Evolutionary conservation across 2,113 vertebrate species (phyloP), one percentile per base, ranked within the genome.

Genomic region (Jaculus jaculus): DNA sequence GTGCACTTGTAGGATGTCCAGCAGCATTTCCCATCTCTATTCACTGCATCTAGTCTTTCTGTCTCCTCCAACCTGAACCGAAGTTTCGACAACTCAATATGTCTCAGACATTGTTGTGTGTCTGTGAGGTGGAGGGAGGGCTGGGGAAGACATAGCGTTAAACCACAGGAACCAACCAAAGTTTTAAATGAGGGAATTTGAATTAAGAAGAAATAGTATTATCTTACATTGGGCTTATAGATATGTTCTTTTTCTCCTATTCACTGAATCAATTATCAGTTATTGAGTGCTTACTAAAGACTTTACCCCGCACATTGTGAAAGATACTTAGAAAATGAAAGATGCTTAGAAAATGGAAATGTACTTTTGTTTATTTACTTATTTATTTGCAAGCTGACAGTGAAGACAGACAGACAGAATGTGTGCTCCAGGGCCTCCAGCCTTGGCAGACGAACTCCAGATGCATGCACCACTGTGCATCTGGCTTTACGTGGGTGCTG

Each of bases 141-240:
- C 8, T 12, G 87, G 5, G 15, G 58, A 24, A 30, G 93, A 80
- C 47, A 5, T 47, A 34, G 47, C 26, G 69, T 18, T 28, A 18
- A 7, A 16, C 21, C 63, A 1, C 73, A 65, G 16, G 47, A 63
- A 87, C 68, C 5, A 80, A 47, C 26, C 68, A 3, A 85, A 37
- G 16, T 87, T 87, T 78, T 51, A 10, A 80, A 87, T 88, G 72
- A 92, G 66, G 21, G 13, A 85, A 77, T 91, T 84, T 69, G 83
- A 84, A 68, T 83, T 90, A 63, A 83, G 20, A 92, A 77, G 30
- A 79, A 75, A 3, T 39, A 73, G 34, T 75, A 0, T 54, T 86
- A 58, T 89, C 15, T 84, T 51, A 47, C 42, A 47, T 47, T 47
- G n/a, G n/a, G n/a, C n/a, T n/a, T n/a, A 47, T 47, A 47, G 42